Evolutionary conservation across 2,797 vertebrate species (phyloP).

Genomic region (Poliocrania exsul): DNA sequence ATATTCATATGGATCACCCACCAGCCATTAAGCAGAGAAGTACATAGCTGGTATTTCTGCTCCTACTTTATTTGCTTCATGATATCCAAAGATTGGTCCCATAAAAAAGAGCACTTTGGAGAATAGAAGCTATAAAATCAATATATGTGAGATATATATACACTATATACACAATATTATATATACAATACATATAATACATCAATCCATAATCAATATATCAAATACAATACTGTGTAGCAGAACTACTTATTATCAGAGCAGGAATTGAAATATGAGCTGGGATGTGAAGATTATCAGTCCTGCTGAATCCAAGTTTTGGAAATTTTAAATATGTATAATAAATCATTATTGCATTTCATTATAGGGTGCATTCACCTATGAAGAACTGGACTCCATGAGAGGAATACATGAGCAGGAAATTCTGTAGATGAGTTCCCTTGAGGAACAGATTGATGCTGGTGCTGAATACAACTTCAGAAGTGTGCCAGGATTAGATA

Average conservation of each 20-base stretch:
- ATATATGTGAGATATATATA: neutral
- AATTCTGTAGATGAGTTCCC: neutral
- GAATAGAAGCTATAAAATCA: neutral
- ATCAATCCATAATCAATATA: neutral
- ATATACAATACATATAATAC: neutral
- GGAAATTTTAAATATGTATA: neutral
- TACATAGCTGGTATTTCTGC: neutral
- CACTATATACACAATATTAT: neutral
- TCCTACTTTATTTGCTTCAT: neutral
- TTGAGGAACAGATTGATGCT: neutral
- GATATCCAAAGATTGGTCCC: neutral
- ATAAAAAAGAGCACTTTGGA: neutral
- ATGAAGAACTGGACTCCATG: neutral
- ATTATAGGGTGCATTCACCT: rapidly evolving
- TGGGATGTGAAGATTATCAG: neutral
- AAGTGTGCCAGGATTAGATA: neutral
- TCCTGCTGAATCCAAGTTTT: neutral
- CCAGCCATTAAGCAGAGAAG: neutral
- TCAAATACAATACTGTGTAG: neutral
- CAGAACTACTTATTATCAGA: neutral
- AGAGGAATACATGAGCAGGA: neutral
- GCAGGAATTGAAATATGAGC: neutral
- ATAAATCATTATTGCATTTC: neutral
- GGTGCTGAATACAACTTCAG: neutral
- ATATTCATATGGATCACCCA: neutral